phyloP scores from a whole-genome alignment of 1,140 invertebrate genomes.

The Pseudoatta argentina region DNA sequence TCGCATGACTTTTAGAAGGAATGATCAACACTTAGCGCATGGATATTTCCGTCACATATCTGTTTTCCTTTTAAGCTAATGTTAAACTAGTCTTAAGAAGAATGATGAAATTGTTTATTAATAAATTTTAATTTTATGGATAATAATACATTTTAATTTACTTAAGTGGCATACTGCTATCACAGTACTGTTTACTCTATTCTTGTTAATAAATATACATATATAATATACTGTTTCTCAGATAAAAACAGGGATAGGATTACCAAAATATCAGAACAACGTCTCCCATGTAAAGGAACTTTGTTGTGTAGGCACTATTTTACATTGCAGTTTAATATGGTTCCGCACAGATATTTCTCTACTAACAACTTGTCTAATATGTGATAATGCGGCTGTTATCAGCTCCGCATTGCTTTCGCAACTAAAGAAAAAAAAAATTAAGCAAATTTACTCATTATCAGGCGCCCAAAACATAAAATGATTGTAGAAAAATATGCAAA shows the following conservation, averaged over 20 bases:
- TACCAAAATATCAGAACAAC: slow-evolving; percentile 15
- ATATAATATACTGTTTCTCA: not conserved
- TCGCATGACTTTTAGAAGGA: not conserved
- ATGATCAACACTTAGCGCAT: slow-evolving; percentile 1
- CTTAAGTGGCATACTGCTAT: slow-evolving; percentile 1
- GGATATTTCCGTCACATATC: slow-evolving; percentile 21
- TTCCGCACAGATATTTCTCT: slow-evolving; percentile 68
- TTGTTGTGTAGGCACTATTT: slow-evolving; percentile 39
- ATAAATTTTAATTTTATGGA: slow-evolving; percentile 14
- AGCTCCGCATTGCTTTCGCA: not conserved
- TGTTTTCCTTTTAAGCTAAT: slow-evolving; percentile 18
- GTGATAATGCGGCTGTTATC: slow-evolving; percentile 18
- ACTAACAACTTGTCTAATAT: slow-evolving; percentile 25
- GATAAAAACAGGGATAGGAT: not conserved
- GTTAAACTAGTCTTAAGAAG: slow-evolving; percentile 22
- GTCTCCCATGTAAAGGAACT: slow-evolving; percentile 41
- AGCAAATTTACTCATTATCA: slow-evolving; percentile 11
- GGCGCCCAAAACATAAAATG: slow-evolving; percentile 24
- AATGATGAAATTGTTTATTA: slow-evolving; percentile 3
- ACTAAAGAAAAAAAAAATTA: slow-evolving; percentile 18
- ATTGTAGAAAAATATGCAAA: slow-evolving; percentile 44
- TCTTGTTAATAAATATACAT: slow-evolving; percentile 16
- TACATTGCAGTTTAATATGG: slow-evolving; percentile 47
- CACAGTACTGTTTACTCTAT: slow-evolving; percentile 52
- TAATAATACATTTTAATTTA: slow-evolving; percentile 1